Conservation (phyloP, 2,888 invertebrate genomes). For the Drosophila hamatofila region DNA sequence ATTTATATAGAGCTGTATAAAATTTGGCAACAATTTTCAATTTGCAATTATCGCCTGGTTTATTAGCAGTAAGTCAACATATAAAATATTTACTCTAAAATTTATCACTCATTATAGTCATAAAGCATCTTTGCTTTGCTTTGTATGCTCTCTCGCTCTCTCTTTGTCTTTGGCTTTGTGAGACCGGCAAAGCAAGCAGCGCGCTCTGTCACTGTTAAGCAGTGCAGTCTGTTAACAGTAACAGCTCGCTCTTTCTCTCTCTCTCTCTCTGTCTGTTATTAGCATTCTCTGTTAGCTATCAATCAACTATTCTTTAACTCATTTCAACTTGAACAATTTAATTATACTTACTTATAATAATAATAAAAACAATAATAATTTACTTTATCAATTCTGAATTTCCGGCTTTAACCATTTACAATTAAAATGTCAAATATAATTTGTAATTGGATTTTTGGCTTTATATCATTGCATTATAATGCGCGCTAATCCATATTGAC, state of each 20-base stretch:
- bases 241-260: background rate
- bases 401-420: slow-evolving; percentile 33
- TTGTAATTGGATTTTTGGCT: slow-evolving; percentile 51
- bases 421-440: slow-evolving; percentile 65
- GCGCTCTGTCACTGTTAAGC: slow-evolving; percentile 32
- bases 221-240: slow-evolving; percentile 5
- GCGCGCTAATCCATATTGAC: slow-evolving; percentile 31
- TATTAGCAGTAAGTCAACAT: slow-evolving; percentile 23
- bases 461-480: slow-evolving; percentile 19
- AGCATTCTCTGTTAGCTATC: slow-evolving; percentile 21
- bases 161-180: background rate
- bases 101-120: slow-evolving; percentile 9
- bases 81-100: slow-evolving; percentile 16
- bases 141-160: background rate
- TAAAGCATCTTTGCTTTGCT: background rate
- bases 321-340: background rate
- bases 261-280: slow-evolving; percentile 8
- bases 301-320: slow-evolving; percentile 1
- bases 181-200: slow-evolving; percentile 33
- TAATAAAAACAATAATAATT: background rate
- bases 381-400: slow-evolving; percentile 6
- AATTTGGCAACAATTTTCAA: slow-evolving; percentile 45
- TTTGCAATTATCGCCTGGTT: slow-evolving; percentile 39
- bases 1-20: background rate
- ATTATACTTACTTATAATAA: background rate